Percentiles rank a stretch among this genome's conserved stretches.
Conservation (phyloP, 2,797 vertebrate genomes). For the Odontamblyopus rebecca region DNA sequence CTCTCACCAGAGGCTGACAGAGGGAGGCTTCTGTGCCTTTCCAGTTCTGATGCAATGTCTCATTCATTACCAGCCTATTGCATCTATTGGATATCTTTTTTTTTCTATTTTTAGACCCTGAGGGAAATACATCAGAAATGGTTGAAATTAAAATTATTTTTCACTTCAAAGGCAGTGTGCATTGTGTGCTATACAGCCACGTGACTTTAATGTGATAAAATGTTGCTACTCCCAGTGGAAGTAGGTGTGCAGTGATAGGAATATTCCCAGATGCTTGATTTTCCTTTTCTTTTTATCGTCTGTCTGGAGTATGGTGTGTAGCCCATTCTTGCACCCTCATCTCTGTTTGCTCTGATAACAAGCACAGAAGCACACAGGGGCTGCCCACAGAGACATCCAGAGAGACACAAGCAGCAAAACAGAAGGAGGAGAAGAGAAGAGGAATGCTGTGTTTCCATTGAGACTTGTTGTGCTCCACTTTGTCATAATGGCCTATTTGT, state of each 20-base stretch:
- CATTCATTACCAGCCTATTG: slow-evolving; percentile 56
- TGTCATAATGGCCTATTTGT: slow-evolving; percentile 73
- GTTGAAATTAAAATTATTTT: slow-evolving; percentile 24
- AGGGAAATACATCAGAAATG: slow-evolving; percentile 48
- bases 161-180: slow-evolving; percentile 6
- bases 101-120: slow-evolving; percentile 8
- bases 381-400: slow-evolving; percentile 47
- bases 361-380: slow-evolving; percentile 39
- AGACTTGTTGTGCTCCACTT: slow-evolving; percentile 71
- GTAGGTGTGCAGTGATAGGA: slow-evolving; percentile 32
- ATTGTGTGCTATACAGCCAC: slow-evolving; percentile 3
- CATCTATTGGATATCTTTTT: slow-evolving; percentile 34
- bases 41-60: slow-evolving; percentile 61
- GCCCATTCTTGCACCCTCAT: slow-evolving; percentile 51
- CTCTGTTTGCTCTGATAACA: slow-evolving; percentile 71
- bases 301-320: slow-evolving; percentile 41
- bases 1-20: slow-evolving; percentile 39
- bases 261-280: slow-evolving; percentile 39
- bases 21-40: slow-evolving; percentile 52
- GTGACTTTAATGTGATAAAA: slow-evolving; percentile 36
- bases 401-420: slow-evolving; percentile 25
- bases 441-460: slow-evolving; percentile 48
- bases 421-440: slow-evolving; percentile 16
- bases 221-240: slow-evolving; percentile 42
- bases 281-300: slow-evolving; percentile 48